Evolutionary conservation across 2,797 vertebrate species (phyloP).

Genomic region (Pitangus sulphuratus): DNA sequence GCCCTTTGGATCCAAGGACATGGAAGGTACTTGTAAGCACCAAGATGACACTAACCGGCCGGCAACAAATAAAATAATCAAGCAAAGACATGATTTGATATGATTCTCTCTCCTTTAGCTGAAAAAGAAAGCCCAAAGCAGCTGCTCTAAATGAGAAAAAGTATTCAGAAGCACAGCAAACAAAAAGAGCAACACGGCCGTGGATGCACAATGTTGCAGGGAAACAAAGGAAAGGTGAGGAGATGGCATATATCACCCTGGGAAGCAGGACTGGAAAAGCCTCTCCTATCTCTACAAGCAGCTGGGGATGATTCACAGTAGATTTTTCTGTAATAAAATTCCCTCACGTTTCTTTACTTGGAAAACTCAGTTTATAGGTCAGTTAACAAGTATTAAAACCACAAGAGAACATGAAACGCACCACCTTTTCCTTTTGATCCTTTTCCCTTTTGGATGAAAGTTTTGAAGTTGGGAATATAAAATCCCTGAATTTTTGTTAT

Average conservation of each 20-base stretch:
- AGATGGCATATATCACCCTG: neutral
- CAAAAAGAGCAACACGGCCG: neutral
- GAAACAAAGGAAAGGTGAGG: conserved; percentile 52
- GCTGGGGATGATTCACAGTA: conserved; percentile 55
- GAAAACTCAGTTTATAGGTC: conserved; percentile 74
- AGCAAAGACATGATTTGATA: neutral
- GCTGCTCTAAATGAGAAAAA: conserved; percentile 19
- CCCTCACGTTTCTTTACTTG: conserved; percentile 66
- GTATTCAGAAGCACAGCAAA: neutral
- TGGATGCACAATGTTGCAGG: neutral
- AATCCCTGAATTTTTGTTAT: conserved; percentile 57
- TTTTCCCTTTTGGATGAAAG: conserved; percentile 58
- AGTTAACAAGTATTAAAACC: conserved; percentile 77
- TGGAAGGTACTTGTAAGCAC: neutral
- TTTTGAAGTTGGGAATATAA: conserved; percentile 64
- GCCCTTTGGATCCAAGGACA: neutral
- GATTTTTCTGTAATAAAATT: conserved; percentile 65
- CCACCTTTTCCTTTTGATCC: conserved; percentile 70
- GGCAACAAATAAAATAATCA: conserved; percentile 5
- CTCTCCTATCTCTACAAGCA: conserved; percentile 40
- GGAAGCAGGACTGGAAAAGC: conserved; percentile 37
- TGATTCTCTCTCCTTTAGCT: neutral
- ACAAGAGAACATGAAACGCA: conserved; percentile 67
- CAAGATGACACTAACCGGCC: neutral
- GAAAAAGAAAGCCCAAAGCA: conserved; percentile 10